Evolutionary conservation across 2,888 invertebrate genomes (phyloP).

Genomic region (Athalia rosae): DNA sequence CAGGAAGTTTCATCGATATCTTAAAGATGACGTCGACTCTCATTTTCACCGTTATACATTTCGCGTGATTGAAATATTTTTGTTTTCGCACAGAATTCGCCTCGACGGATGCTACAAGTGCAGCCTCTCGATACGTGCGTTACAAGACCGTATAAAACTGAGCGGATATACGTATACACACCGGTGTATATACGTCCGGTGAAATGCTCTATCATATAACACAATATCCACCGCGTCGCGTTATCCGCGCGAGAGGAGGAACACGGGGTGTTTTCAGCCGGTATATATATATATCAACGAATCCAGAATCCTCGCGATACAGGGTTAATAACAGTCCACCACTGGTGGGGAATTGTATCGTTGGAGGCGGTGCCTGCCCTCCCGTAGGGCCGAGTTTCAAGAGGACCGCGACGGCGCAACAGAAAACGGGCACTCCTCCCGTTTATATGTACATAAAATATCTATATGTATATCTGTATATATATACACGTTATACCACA

Average conservation of each 20-base stretch:
- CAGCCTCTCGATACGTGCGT: no score
- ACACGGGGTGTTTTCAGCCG: neutral
- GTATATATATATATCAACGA: slow-evolving; percentile 30
- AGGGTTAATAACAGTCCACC: slow-evolving; percentile 37
- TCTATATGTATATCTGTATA: neutral
- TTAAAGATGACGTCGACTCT: no score
- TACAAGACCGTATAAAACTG: no score
- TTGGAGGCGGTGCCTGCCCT: slow-evolving; percentile 41
- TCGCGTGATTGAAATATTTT: neutral
- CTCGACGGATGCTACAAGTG: neutral
- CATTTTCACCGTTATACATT: neutral
- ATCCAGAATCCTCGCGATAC: slow-evolving; percentile 35
- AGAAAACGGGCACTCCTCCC: slow-evolving; percentile 15
- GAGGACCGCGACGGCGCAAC: slow-evolving; percentile 39
- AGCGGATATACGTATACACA: neutral
- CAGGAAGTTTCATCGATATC: no score
- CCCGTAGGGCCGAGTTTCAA: slow-evolving; percentile 34
- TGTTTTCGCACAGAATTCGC: neutral
- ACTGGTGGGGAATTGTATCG: slow-evolving; percentile 42
- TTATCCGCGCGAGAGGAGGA: slow-evolving; percentile 6
- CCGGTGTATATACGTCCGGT: neutral
- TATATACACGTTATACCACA: no score
- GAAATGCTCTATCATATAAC: neutral
- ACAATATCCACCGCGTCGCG: slow-evolving; percentile 21
- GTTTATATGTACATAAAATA: neutral